Percentiles rank a stretch among this genome's conserved stretches.
phyloP scores from a whole-genome alignment of 1,140 invertebrate genomes.

The Paracyclopina nana region DNA sequence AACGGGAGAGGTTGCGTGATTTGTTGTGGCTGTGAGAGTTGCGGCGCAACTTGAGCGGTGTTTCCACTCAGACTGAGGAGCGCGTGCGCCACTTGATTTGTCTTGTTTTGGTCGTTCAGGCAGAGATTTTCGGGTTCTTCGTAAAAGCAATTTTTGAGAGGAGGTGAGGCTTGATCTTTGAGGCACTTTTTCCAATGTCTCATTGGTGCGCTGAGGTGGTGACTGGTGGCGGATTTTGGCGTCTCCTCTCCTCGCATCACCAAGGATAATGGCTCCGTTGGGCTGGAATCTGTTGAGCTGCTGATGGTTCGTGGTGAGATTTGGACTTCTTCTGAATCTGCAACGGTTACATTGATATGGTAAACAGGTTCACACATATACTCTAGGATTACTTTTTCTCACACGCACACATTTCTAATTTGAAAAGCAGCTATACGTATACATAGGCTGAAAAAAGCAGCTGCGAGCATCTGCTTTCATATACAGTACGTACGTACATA shows the following conservation, averaged over 20 bases:
- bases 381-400: too few species aligned
- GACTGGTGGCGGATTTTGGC: too few species aligned
- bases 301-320: neutral
- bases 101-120: neutral
- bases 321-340: conserved; percentile 12
- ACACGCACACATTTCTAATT: too few species aligned
- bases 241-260: neutral
- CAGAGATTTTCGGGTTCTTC: neutral
- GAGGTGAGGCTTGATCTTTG: conserved; percentile 5
- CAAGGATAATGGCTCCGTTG: conserved; percentile 8
- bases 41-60: neutral
- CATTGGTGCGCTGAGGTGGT: neutral
- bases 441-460: too few species aligned
- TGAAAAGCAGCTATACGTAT: too few species aligned
- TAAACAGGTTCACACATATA: too few species aligned
- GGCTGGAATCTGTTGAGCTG: neutral
- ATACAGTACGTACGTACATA: too few species aligned
- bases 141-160: too few species aligned
- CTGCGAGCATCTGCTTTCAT: too few species aligned
- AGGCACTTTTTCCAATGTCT: conserved; percentile 13
- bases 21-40: neutral
- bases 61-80: neutral
- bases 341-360: conserved; percentile 1
- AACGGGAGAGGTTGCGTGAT: too few species aligned
- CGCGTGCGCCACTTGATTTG: conserved; percentile 3